Evolutionary conservation across 2,888 invertebrate species (phyloP).

Genomic region (Drosophila mettleri): DNA sequence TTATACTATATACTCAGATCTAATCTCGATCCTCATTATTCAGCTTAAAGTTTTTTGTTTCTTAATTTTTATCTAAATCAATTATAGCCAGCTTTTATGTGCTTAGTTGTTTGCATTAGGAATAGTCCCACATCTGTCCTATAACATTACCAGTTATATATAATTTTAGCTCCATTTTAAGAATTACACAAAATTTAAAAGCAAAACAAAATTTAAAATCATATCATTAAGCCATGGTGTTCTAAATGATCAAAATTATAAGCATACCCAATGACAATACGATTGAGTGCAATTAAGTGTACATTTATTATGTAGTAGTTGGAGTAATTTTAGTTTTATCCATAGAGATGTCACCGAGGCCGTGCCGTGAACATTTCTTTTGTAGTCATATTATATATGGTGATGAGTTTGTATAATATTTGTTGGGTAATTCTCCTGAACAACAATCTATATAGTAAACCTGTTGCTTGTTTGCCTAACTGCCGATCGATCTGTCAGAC

Average conservation of each 20-base stretch:
- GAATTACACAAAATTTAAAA: background rate
- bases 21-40: background rate
- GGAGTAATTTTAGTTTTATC: background rate
- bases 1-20: no score
- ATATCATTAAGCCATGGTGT: slow-evolving; percentile 11
- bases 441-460: background rate
- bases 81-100: no score
- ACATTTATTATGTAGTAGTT: background rate
- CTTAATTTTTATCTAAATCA: background rate
- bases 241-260: slow-evolving; percentile 26
- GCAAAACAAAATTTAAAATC: background rate
- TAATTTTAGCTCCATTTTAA: background rate
- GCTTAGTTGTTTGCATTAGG: background rate
- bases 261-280: slow-evolving; percentile 25
- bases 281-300: slow-evolving; percentile 21
- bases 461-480: background rate
- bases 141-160: no score
- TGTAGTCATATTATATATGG: background rate
- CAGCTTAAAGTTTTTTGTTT: background rate
- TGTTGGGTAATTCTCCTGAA: background rate
- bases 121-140: background rate
- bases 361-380: background rate
- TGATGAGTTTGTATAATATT: background rate
- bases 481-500: slow-evolving; percentile 33
- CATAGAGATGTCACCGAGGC: background rate